Base-by-base conservation (phyloP, 1,140 invertebrate genomes). In the Papilio glaucus region DNA sequence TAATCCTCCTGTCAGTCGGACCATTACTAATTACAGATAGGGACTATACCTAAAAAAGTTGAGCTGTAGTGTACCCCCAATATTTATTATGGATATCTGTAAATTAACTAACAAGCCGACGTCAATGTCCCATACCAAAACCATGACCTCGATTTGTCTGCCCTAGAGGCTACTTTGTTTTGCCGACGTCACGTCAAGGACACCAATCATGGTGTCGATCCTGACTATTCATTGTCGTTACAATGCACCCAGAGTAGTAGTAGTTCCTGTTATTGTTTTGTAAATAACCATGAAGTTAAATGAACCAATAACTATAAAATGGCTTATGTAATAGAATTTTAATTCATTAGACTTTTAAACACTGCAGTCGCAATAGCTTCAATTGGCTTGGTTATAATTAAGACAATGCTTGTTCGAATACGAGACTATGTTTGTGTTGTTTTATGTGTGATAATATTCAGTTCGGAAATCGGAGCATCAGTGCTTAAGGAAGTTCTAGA, bases 201-300 rank as follows among this genome's bases (percentile, higher is more conserved):
- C 89, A 18, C 65, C 77, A 73, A 45, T 71, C 49, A 77, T 80
- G 76, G 73, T 74, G 74, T 70, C 57, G 77, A 62, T 79, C 81
- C 72, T 62, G 73, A 69, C 39, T 61, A 70, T 57, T 82, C 77
- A 90, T 92, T 93, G 92, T 92, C 87, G 77, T 77, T 76, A 72
- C 78, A 60, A 79, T 82, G 83, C 75, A 75, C 76, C 85, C 86
- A 57, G 49, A 57, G 49, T 57, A 57, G 21, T 57, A 57, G 85
- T 88, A 84, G 82, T 93, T 94, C 93, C 93, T 92, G 90, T 82
- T 85, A 93, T 94, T 94, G 92, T 94, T 65, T 72, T 75, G 72
- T 89, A 87, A 94, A 83, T 73, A 70, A 77, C 87, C 90, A 84
- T 90, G 92, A 93, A 94, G 85, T 85, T 77, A 84, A n/a, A 33